Percentiles rank a stretch among this genome's conserved stretches.
Evolutionary conservation across 1,140 invertebrate species (phyloP).

Genomic region (Nilaparvata lugens): DNA sequence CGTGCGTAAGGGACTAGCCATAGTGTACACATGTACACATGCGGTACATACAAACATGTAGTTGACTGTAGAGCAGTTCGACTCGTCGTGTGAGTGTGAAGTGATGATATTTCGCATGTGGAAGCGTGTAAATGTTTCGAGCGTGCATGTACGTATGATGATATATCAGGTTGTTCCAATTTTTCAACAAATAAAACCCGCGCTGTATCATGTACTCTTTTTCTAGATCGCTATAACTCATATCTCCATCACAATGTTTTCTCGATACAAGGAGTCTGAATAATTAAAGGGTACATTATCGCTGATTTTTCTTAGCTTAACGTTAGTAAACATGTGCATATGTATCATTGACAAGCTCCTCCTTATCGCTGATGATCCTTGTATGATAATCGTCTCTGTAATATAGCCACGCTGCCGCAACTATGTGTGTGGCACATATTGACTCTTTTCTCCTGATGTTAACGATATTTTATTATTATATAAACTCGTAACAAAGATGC

Average conservation of each 20-base stretch:
- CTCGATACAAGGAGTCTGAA: slow-evolving; percentile 5
- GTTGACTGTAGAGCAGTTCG: background rate
- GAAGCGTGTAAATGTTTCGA: background rate
- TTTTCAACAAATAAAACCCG: too few relatives aligned
- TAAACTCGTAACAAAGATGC: slow-evolving; percentile 26
- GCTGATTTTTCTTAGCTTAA: background rate
- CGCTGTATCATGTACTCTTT: too few relatives aligned
- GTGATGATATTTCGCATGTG: slow-evolving; percentile 6
- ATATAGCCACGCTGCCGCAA: too few relatives aligned
- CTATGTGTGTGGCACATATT: background rate
- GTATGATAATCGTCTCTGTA: background rate
- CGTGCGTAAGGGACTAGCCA: background rate
- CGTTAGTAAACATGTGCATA: background rate
- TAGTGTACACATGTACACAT: background rate
- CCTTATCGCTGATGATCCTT: slow-evolving; percentile 9
- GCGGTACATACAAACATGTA: background rate
- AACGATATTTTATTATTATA: slow-evolving; percentile 25
- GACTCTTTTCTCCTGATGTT: slow-evolving; percentile 14
- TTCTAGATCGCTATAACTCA: too few relatives aligned
- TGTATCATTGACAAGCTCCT: background rate
- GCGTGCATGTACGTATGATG: too few relatives aligned
- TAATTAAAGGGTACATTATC: too few relatives aligned
- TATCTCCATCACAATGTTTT: slow-evolving; percentile 10
- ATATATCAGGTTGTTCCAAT: too few relatives aligned
- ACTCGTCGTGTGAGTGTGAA: slow-evolving; percentile 2